These are phyloP conservation scores for Chelonoidis abingdonii DNA, from an alignment of 2,113 vertebrate species.

Conservation along the genomic window DNA sequence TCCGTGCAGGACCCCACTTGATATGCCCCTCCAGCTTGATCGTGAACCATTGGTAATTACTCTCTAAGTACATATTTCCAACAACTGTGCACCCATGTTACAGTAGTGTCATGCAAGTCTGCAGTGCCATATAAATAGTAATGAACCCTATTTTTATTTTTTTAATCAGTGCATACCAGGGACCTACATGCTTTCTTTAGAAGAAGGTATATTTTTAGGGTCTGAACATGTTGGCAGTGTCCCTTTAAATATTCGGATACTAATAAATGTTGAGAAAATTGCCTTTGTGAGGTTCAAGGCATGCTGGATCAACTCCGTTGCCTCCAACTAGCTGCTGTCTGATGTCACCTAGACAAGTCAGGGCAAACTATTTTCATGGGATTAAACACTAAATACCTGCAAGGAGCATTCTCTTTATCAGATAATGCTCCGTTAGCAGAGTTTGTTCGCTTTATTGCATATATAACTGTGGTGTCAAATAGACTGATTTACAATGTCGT, in stretches of 20 bases:
- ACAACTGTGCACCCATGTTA: not conserved
- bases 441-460: slow-evolving; percentile 72
- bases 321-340: slow-evolving; percentile 59
- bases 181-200: not conserved
- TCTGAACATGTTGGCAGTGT: not conserved
- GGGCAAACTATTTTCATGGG: slow-evolving; percentile 64
- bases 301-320: slow-evolving; percentile 45
- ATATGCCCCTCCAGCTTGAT: not conserved
- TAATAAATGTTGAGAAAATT: slow-evolving; percentile 44
- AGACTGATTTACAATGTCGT: slow-evolving; percentile 70
- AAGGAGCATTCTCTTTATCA: slow-evolving; percentile 67
- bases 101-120: not conserved
- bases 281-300: not conserved
- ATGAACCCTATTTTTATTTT: not conserved
- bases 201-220: not conserved
- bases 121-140: not conserved
- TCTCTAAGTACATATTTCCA: not conserved
- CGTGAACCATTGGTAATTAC: not conserved
- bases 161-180: not conserved
- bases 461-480: slow-evolving; percentile 70
- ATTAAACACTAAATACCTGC: slow-evolving; percentile 77
- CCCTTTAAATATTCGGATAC: slow-evolving; percentile 58
- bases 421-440: slow-evolving; percentile 65
- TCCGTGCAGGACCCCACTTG: not conserved
- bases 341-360: slow-evolving; percentile 63